Evolutionary conservation across 2,888 invertebrate species (phyloP), one percentile per base, ranked within the genome.

Genomic region (Chymomyza caudatula): DNA sequence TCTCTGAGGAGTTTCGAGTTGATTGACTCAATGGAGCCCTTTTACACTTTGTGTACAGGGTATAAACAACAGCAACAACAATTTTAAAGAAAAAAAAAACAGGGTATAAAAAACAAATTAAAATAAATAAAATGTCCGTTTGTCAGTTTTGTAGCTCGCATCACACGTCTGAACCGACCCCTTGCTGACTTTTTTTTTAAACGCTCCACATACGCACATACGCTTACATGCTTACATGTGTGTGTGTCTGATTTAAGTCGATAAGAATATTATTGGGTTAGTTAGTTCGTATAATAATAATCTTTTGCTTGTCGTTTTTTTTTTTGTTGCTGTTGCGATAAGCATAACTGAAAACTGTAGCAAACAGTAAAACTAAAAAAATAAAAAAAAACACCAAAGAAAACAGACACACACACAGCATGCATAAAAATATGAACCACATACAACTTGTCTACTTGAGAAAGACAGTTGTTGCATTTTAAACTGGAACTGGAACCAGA

Each of bases 241-340:
- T 54, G 13, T 62, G 49, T 55, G 58, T 66, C 72, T 71, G 83
- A 80, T 85, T 80, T 83, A 85, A 85, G 85, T 79, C 73, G 80
- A 80, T 80, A 80, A 80, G 80, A 80, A 80, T 75, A 76, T 85
- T 85, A 79, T 85, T 85, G 80, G 85, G 80, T 80, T 80, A 80
- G 85, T 80, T 80, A 80, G 80, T 80, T 80, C 84, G 85, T 73
- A 83, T 69, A 79, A 82, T 69, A 76, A 74, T 85, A 74, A 69
- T 78, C 65, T 73, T 65, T 72, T 37, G 59, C 29, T 19, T 51
- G 19, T 60, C 55, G 52, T 67, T 71, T 22, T 69, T 64, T 65
- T 53, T 63, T 53, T 57, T 74, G 61, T 69, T 69, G 66, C 47
- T 61, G 66, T 20, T 52, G 73, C 69, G 85, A 81, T 80, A 85